phyloP scores from a whole-genome alignment of 2,888 invertebrate species.

The Drosophila tanythrix region DNA sequence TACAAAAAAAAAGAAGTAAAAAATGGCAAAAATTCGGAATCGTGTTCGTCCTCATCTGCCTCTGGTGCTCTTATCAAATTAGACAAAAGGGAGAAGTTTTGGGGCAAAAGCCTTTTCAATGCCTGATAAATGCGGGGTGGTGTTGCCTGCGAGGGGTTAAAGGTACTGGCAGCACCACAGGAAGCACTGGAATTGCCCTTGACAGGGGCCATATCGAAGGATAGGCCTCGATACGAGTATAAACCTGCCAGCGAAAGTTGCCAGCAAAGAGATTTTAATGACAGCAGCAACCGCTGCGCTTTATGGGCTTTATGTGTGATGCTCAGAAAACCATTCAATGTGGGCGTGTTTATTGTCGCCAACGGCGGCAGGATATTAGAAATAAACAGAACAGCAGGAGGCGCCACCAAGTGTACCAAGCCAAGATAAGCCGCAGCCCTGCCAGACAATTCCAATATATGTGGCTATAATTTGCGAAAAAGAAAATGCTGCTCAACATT shows the following conservation, averaged over 20 bases:
- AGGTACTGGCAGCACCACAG: slow-evolving; percentile 64
- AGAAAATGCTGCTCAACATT: slow-evolving; percentile 22
- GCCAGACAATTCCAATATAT: slow-evolving; percentile 37
- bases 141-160: slow-evolving; percentile 52
- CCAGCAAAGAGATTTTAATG: slow-evolving; percentile 76
- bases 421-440: slow-evolving; percentile 48
- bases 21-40: slow-evolving; percentile 38
- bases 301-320: slow-evolving; percentile 65
- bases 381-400: slow-evolving; percentile 72
- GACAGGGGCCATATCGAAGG: slow-evolving; percentile 31
- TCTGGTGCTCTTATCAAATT: slow-evolving; percentile 66
- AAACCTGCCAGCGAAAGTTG: slow-evolving; percentile 52
- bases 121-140: slow-evolving; percentile 27
- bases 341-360: slow-evolving; percentile 77
- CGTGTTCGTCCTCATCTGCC: slow-evolving; percentile 30
- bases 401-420: slow-evolving; percentile 24
- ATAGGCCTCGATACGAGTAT: slow-evolving; percentile 61
- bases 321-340: slow-evolving; percentile 48
- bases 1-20: background rate
- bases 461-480: slow-evolving; percentile 39
- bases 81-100: slow-evolving; percentile 70
- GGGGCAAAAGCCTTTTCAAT: slow-evolving; percentile 48
- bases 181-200: slow-evolving; percentile 61
- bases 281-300: slow-evolving; percentile 73
- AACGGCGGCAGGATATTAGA: slow-evolving; percentile 73